A percentile compares a stretch with the other conserved stretches of the same genome.
These are phyloP conservation scores for Atrina japonica DNA, from an alignment of 2,888 invertebrate genomes.

Conservation along the genomic window DNA sequence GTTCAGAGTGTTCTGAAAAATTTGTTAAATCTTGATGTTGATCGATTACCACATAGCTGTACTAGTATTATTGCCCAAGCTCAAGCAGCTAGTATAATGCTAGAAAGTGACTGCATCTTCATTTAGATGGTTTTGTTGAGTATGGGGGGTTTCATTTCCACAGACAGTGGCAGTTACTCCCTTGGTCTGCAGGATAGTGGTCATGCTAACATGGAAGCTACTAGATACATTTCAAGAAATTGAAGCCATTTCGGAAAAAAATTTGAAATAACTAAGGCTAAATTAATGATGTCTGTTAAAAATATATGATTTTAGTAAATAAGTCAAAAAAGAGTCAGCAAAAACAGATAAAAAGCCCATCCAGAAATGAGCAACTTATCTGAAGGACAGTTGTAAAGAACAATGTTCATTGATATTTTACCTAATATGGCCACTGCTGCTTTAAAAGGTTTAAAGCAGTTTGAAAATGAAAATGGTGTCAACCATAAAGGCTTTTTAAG, in stretches of 20 bases:
- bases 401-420: no score
- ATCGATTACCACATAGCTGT: constrained; percentile 11
- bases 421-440: no score
- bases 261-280: neutral
- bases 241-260: neutral
- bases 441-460: no score
- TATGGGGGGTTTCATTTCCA: neutral
- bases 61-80: neutral
- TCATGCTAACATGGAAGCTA: neutral
- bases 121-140: constrained; percentile 12
- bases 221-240: neutral
- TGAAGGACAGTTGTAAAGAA: no score
- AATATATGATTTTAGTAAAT: constrained; percentile 3
- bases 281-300: neutral
- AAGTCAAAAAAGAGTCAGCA: no score
- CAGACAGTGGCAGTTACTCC: neutral
- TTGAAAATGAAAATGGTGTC: no score
- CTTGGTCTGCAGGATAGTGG: neutral
- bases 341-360: no score
- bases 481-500: no score
- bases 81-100: neutral
- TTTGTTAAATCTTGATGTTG: constrained; percentile 9
- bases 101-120: neutral
- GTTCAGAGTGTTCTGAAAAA: constrained; percentile 10
- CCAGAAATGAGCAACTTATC: no score